phyloP scores from a whole-genome alignment of 2,888 invertebrate species.

The Cyrtodaria siliqua region DNA sequence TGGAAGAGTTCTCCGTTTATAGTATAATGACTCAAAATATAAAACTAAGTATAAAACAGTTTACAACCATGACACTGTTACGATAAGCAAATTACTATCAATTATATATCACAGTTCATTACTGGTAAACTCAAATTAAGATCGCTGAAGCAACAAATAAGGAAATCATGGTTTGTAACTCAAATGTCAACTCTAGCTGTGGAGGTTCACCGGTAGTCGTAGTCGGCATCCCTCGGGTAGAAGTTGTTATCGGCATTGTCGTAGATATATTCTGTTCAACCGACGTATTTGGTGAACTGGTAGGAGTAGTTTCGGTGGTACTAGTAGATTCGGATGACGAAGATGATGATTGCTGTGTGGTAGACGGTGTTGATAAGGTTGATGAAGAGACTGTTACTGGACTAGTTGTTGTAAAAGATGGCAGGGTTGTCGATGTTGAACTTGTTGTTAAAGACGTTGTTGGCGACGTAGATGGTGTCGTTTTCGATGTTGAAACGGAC shows the following conservation, averaged over 20 bases:
- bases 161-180: conserved; percentile 56
- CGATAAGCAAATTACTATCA: no score
- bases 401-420: neutral
- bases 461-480: neutral
- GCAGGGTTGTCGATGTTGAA: neutral
- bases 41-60: no score
- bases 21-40: no score
- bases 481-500: neutral
- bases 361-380: neutral
- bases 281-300: neutral
- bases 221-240: neutral
- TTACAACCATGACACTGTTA: no score
- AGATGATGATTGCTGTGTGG: neutral
- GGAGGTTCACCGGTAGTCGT: neutral
- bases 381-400: neutral
- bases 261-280: neutral
- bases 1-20: no score
- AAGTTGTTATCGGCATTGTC: neutral
- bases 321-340: neutral
- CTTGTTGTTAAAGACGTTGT: neutral
- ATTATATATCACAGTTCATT: no score
- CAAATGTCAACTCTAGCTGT: conserved; percentile 40
- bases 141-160: conserved; percentile 49
- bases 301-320: neutral
- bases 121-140: no score